Evolutionary conservation across 1,140 invertebrate genomes (phyloP).

Genomic region (Drusus annulatus): DNA sequence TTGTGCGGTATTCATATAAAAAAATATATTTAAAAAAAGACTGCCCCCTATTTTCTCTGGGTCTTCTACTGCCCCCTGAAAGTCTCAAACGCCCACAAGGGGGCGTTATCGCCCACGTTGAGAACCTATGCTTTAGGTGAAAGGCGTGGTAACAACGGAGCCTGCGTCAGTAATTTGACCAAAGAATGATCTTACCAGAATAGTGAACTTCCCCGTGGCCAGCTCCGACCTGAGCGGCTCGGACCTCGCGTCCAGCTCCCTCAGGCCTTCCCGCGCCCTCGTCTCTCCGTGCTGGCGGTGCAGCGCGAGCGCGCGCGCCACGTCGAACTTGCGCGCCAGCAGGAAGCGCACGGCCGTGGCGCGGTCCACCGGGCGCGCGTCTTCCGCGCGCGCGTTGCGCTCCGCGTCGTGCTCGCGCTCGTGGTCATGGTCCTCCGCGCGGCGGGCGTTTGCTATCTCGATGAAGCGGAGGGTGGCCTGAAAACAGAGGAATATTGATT

Average conservation of each 20-base stretch:
- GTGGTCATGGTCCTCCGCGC: conserved; percentile 67
- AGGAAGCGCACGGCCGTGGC: conserved; percentile 95
- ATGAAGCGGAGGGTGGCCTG: conserved; percentile 86
- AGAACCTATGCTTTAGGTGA: too few species aligned
- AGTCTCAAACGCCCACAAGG: too few species aligned
- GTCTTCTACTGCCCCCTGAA: too few species aligned
- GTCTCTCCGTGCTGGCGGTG: conserved; percentile 94
- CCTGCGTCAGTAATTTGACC: too few species aligned
- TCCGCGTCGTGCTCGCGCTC: conserved; percentile 65
- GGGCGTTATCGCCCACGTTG: too few species aligned
- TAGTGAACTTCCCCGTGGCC: conserved; percentile 95
- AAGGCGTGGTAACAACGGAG: too few species aligned
- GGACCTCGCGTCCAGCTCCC: conserved; percentile 83
- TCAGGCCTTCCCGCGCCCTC: conserved; percentile 87
- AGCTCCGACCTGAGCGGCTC: conserved; percentile 91
- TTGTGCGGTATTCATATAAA: too few species aligned
- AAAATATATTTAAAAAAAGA: too few species aligned
- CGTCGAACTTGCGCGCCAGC: conserved; percentile 95
- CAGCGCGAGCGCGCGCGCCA: conserved; percentile 87
- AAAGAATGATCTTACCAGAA: conserved; percentile 89
- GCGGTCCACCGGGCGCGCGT: conserved; percentile 74
- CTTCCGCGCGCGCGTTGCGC: conserved; percentile 62
- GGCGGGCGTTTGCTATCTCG: conserved; percentile 80
- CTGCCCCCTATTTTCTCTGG: too few species aligned
- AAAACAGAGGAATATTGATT: conserved; percentile 59